Evolutionary conservation across 2,113 vertebrate species (phyloP).

Genomic region (Vulpes lagopus): DNA sequence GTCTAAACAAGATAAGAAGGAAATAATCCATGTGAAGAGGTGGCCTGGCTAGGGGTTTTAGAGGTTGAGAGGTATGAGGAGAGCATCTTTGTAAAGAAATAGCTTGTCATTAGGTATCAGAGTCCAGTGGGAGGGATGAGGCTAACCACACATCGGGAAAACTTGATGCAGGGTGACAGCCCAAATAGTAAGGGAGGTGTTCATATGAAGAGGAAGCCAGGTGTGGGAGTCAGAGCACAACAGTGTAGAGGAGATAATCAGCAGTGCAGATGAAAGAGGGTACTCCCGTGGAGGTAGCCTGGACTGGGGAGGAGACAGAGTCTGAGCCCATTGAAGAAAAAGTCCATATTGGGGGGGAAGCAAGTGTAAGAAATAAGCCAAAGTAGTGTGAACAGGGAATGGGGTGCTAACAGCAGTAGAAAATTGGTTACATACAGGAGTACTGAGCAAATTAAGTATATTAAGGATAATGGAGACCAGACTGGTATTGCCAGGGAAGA

Average conservation of each 20-base stretch:
- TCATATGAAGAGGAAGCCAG: background rate
- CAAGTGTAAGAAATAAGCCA: background rate
- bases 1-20: background rate
- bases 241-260: rapidly evolving
- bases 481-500: background rate
- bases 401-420: background rate
- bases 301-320: background rate
- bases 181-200: background rate
- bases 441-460: background rate
- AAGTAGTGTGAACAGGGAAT: background rate
- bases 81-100: background rate
- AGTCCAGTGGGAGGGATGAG: background rate
- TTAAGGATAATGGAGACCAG: background rate
- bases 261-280: background rate
- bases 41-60: background rate
- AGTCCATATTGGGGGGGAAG: rapidly evolving
- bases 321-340: background rate
- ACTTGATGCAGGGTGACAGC: too few relatives aligned
- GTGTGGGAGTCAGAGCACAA: background rate
- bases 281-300: background rate
- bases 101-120: background rate
- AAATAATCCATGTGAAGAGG: background rate
- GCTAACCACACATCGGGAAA: background rate
- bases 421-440: background rate
- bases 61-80: background rate